Evolutionary conservation across 2,888 invertebrate genomes (phyloP), one percentile per base, ranked within the genome.

Genomic region (Tetragnatha montana): DNA sequence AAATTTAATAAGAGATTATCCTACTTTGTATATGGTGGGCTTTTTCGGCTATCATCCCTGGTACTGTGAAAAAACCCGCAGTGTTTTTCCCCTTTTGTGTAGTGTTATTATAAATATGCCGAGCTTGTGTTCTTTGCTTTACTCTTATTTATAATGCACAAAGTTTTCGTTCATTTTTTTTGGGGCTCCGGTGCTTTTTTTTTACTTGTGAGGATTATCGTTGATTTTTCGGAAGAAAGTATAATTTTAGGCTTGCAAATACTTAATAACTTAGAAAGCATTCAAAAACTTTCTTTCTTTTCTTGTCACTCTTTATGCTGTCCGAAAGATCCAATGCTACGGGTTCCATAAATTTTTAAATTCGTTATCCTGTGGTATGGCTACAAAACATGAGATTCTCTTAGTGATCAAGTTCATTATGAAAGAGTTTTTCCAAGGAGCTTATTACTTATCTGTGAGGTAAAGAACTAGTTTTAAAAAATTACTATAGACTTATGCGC

Each of bases 1-100:
- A 90, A 90, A 84, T 90, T 90, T 90, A 90, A 90, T 90, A 83
- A 90, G 83, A 79, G 90, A 90, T 90, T 90, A 90, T 89, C 89
- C 85, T 78, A 74, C 79, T 88, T 85, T 85, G 81, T 81, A 70
- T 84, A 81, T 35, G 35, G 51, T 73, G 60, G 51, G 51, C 60
- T 89, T 89, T 86, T 89, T 89, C 85, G 76, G 76, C 84, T 82
- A 71, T 50, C 51, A 17, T 73, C 71, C 82, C 51, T 4, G 14
- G 17, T 17, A 10, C 60, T 17, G 17, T 12, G 17, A 82, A 73
- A 82, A 82, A 82, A 82, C n/a, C 22, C 74, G 17, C 35, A 60
- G 60, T 82, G 82, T 82, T 82, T 82, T 82, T 84, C 60, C 76
- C 79, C 88, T 79, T 83, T 88, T 88, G 88, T 88, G 71, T 83